Conservation (phyloP, 2,797 vertebrate genomes). For the Apodemus agrarius region DNA sequence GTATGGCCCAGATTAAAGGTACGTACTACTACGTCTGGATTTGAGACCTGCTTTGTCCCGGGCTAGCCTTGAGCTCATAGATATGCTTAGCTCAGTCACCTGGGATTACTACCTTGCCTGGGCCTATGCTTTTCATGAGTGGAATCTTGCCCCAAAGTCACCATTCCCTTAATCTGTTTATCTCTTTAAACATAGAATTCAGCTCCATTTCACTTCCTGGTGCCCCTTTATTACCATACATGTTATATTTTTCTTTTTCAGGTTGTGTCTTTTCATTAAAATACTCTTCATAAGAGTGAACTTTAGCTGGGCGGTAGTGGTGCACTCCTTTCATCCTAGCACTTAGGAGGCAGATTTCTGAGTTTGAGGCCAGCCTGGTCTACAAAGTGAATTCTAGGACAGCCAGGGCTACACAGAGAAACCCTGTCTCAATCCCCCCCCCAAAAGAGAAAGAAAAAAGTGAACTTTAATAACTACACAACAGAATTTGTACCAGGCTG, state of each 20-base stretch:
- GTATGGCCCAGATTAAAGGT: not conserved
- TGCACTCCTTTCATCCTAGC: too few species aligned
- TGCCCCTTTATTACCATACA: not conserved
- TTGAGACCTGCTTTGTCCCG: not conserved
- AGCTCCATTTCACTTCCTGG: not conserved
- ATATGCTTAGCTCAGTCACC: not conserved
- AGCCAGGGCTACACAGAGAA: too few species aligned
- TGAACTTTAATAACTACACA: too few species aligned
- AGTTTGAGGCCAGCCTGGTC: too few species aligned
- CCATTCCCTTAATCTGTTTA: not conserved
- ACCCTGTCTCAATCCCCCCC: too few species aligned
- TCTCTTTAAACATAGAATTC: not conserved
- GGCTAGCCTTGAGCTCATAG: not conserved
- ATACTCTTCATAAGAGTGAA: not conserved
- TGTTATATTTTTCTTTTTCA: not conserved
- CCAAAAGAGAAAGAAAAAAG: too few species aligned
- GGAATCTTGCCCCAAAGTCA: not conserved
- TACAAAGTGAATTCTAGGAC: too few species aligned
- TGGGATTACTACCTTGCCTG: not conserved
- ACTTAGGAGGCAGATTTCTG: too few species aligned
- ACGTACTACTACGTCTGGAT: not conserved
- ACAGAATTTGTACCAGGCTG: too few species aligned
- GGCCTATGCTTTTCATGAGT: not conserved
- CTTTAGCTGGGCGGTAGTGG: too few species aligned
- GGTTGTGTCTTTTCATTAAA: not conserved